Percentiles rank a stretch among this genome's conserved stretches.
phyloP scores from a whole-genome alignment of 2,797 vertebrate genomes.

The Erithacus rubecula region DNA sequence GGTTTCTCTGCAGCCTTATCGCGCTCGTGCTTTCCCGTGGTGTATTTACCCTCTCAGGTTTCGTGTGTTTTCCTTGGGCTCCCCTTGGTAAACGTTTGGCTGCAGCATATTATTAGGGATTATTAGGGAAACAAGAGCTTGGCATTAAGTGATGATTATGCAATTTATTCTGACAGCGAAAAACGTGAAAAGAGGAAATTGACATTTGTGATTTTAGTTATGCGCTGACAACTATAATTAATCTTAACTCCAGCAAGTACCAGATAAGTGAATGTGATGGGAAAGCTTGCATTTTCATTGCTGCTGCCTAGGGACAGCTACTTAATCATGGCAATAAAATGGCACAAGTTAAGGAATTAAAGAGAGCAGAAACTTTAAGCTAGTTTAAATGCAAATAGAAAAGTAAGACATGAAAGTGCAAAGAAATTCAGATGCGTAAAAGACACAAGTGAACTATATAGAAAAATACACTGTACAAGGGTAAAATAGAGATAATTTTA shows the following conservation, averaged over 20 bases:
- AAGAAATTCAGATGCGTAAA: neutral
- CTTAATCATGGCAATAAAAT: slow-evolving; percentile 36
- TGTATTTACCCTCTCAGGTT: slow-evolving; percentile 23
- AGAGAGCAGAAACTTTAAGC: neutral
- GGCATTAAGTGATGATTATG: slow-evolving; percentile 67
- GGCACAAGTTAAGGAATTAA: neutral
- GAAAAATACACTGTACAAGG: neutral
- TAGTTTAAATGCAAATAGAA: neutral
- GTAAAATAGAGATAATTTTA: neutral
- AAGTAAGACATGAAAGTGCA: neutral
- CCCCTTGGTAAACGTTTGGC: slow-evolving; percentile 48
- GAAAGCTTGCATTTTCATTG: slow-evolving; percentile 13
- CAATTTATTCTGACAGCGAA: slow-evolving; percentile 76
- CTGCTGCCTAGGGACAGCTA: slow-evolving; percentile 31
- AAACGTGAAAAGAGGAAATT: slow-evolving; percentile 72
- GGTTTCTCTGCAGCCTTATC: neutral
- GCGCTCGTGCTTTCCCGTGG: fast-evolving
- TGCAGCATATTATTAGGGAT: slow-evolving; percentile 54
- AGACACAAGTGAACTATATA: neutral
- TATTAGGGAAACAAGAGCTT: slow-evolving; percentile 65
- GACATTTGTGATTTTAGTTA: slow-evolving; percentile 71
- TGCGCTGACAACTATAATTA: slow-evolving; percentile 72
- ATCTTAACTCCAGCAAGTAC: slow-evolving; percentile 53
- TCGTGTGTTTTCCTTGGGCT: slow-evolving; percentile 37
- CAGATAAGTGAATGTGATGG: slow-evolving; percentile 39